Conservation (phyloP, 2,888 invertebrate genomes). For the Corbicula japonica region DNA sequence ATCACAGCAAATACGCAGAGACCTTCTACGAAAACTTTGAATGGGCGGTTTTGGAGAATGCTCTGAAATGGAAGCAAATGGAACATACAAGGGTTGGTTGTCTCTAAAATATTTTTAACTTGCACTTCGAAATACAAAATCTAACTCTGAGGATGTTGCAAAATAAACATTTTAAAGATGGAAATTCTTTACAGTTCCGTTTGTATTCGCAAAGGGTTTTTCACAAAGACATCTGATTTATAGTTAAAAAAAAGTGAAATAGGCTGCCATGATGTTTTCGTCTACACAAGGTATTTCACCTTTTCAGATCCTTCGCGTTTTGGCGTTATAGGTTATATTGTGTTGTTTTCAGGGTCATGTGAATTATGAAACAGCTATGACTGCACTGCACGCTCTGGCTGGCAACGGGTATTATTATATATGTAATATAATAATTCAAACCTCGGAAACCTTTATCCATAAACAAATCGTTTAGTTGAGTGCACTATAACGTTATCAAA, state of each 20-base stretch:
- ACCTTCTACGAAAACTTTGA: constrained; percentile 72
- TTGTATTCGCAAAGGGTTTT: neutral
- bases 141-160: neutral
- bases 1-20: constrained; percentile 53
- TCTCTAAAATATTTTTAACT: neutral
- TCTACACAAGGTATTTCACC: neutral
- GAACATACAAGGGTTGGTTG: constrained; percentile 43
- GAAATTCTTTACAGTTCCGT: neutral
- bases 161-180: neutral
- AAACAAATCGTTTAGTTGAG: too few species aligned
- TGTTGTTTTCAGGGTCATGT: constrained; percentile 60
- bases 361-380: constrained; percentile 57
- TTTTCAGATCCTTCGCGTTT: neutral
- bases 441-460: too few species aligned
- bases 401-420: constrained; percentile 58
- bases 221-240: neutral
- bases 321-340: too few species aligned
- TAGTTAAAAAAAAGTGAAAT: neutral
- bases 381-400: constrained; percentile 60
- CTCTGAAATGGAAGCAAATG: constrained; percentile 72
- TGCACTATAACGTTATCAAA: neutral
- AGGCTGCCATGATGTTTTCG: neutral
- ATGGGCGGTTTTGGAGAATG: constrained; percentile 74
- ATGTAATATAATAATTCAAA: too few species aligned
- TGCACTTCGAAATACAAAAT: neutral